These are phyloP conservation scores for Clarias fuscus DNA, from an alignment of 2,797 vertebrate species.

Conservation along the genomic window DNA sequence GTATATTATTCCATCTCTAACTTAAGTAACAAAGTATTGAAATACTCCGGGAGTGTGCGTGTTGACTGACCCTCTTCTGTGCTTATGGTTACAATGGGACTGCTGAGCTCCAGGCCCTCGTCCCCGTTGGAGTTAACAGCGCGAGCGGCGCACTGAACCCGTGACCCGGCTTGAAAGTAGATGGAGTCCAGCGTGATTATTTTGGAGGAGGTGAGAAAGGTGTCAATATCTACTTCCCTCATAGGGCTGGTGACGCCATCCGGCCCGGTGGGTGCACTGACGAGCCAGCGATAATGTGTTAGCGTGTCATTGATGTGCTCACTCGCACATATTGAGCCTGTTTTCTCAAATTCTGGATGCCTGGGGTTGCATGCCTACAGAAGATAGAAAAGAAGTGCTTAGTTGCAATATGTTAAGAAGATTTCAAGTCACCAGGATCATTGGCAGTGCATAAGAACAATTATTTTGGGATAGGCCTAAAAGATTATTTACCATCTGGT, in stretches of 20 bases:
- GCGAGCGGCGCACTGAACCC: constrained; percentile 88
- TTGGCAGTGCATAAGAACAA: background rate
- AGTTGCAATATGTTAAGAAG: background rate
- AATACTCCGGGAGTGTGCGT: background rate
- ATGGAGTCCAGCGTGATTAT: constrained; percentile 89
- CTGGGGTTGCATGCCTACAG: constrained; percentile 89
- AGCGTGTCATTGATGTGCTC: constrained; percentile 90
- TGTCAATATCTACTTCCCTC: constrained; percentile 91
- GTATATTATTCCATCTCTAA: background rate
- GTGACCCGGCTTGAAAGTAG: constrained; percentile 91
- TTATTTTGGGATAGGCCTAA: background rate
- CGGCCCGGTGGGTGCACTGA: constrained; percentile 82
- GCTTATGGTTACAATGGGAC: constrained; percentile 80
- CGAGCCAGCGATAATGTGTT: constrained; percentile 90
- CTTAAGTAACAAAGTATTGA: background rate
- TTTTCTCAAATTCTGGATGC: constrained; percentile 88
- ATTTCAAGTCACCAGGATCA: background rate
- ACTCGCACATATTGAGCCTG: constrained; percentile 87
- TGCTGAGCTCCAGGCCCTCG: constrained; percentile 89
- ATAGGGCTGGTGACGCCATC: constrained; percentile 89
- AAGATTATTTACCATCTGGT: too few relatives aligned
- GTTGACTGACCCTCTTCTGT: constrained; percentile 80
- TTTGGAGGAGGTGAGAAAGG: constrained; percentile 94
- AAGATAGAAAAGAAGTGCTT: constrained; percentile 11
- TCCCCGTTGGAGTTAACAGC: constrained; percentile 85